Evolutionary conservation across 2,888 invertebrate genomes (phyloP).

Genomic region (Zhengitettix transpicula): DNA sequence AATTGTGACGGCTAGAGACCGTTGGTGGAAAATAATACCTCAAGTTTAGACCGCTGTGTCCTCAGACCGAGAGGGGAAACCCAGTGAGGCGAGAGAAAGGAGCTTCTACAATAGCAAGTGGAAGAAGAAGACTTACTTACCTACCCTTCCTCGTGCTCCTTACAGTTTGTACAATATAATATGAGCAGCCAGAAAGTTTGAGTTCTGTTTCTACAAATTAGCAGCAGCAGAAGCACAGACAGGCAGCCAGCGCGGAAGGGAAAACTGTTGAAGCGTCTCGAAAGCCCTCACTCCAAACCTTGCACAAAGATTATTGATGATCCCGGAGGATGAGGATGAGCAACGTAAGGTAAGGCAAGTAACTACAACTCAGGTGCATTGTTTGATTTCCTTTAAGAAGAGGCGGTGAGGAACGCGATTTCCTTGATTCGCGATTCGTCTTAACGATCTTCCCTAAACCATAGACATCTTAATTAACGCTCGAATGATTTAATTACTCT

Average conservation of each 20-base stretch:
- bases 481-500: background rate
- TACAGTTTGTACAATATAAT: too few species aligned
- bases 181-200: background rate
- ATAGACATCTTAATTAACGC: background rate
- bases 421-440: background rate
- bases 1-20: too few species aligned
- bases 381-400: background rate
- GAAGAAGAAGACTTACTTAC: too few species aligned
- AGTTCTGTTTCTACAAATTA: background rate
- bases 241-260: background rate
- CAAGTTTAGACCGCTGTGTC: too few species aligned
- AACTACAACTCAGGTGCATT: background rate
- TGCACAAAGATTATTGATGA: background rate
- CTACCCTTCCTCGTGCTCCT: too few species aligned
- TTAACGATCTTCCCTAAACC: background rate
- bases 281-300: background rate
- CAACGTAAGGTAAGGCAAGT: background rate
- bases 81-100: too few species aligned
- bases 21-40: too few species aligned
- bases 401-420: background rate
- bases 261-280: background rate
- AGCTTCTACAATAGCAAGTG: too few species aligned
- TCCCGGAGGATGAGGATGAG: background rate
- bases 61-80: too few species aligned
- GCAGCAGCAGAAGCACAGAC: background rate